Conservation (phyloP, 2,797 vertebrate genomes). For the Myiotriccus ornatus region DNA sequence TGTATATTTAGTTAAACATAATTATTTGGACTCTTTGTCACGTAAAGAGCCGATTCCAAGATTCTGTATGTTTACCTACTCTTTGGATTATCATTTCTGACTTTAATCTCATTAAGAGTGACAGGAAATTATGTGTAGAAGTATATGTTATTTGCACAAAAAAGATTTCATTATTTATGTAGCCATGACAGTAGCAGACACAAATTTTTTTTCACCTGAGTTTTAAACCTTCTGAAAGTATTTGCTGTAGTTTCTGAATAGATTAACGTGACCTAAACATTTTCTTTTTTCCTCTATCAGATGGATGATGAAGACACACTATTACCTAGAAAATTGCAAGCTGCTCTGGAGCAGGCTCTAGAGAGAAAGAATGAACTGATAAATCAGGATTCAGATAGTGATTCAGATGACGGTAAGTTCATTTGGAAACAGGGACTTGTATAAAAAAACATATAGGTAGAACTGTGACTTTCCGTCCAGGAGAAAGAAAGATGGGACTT, state of each 20-base stretch:
- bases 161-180: not conserved
- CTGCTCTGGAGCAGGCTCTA: constrained; percentile 95
- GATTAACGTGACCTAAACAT: not conserved
- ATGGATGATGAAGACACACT: constrained; percentile 97
- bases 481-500: not conserved
- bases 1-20: not conserved
- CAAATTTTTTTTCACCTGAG: not conserved
- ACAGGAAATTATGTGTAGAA: not conserved
- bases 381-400: constrained; percentile 96
- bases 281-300: constrained; percentile 67
- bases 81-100: not conserved
- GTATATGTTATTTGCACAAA: not conserved
- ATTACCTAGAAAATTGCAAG: constrained; percentile 95
- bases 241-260: not conserved
- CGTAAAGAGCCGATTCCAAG: not conserved
- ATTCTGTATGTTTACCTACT: not conserved
- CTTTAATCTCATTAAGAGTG: not conserved
- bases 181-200: not conserved
- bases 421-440: not conserved
- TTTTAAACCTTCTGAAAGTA: not conserved
- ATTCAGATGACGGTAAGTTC: constrained; percentile 94
- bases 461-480: not conserved
- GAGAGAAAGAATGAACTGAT: constrained; percentile 96
- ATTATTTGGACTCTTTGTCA: not conserved
- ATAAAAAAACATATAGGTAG: not conserved